A percentile compares a stretch with the other conserved stretches of the same genome.
These are phyloP conservation scores for Notiomystis cincta DNA, from an alignment of 2,113 vertebrate genomes.

Conservation along the genomic window DNA sequence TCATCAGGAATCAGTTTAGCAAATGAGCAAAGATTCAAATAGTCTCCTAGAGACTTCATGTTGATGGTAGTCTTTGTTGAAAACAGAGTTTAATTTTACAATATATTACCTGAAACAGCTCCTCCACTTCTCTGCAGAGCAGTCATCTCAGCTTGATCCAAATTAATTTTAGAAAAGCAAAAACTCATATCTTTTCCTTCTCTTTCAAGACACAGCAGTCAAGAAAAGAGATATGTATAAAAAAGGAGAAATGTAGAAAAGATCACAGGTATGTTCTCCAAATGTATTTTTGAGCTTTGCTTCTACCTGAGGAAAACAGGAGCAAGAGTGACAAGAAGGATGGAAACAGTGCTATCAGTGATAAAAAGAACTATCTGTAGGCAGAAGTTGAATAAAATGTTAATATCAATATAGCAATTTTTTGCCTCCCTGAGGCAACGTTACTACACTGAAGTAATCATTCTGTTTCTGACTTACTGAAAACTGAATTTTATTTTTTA, in stretches of 20 bases:
- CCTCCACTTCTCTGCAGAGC: not conserved
- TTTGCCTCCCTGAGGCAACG: not conserved
- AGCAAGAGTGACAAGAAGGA: not conserved
- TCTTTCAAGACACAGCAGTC: not conserved
- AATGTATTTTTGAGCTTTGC: not conserved
- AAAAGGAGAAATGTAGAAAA: not conserved
- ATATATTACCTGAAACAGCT: not conserved
- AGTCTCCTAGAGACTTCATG: not conserved
- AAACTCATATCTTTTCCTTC: not conserved
- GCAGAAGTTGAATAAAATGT: not conserved
- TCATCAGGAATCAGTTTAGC: not conserved
- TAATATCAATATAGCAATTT: not conserved
- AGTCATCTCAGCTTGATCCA: not conserved
- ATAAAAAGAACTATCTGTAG: not conserved
- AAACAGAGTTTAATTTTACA: not conserved
- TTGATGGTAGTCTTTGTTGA: not conserved
- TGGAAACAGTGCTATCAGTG: not conserved
- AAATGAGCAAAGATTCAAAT: not conserved
- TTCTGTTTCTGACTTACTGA: not conserved
- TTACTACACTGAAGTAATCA: not conserved
- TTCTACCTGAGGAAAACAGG: not conserved
- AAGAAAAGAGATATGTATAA: not conserved
- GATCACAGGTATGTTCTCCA: not conserved
- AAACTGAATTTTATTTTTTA: not conserved
- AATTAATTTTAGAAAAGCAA: not conserved